Conservation (phyloP, 2,797 vertebrate genomes). For the Martes flavigula region DNA sequence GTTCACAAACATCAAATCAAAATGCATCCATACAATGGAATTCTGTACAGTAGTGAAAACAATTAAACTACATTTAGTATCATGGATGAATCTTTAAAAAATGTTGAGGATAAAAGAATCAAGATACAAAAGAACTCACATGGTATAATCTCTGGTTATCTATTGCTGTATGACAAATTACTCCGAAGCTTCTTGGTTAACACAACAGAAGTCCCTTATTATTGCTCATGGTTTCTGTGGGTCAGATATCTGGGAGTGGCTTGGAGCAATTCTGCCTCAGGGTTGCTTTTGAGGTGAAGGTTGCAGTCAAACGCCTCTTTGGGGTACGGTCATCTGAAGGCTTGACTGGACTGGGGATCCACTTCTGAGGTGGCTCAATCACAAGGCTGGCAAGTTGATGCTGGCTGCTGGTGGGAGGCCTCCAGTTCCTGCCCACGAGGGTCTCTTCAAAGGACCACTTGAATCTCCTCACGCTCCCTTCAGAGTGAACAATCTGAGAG, state of each 20-base stretch:
- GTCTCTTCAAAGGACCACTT: not conserved
- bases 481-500: not conserved
- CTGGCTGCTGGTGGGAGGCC: not conserved
- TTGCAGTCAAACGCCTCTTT: not conserved
- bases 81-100: not conserved
- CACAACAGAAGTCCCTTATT: not conserved
- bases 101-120: not conserved
- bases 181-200: not conserved
- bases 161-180: not conserved
- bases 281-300: not conserved
- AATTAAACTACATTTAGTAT: not conserved
- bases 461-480: not conserved
- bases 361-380: not conserved
- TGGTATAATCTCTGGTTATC: not conserved
- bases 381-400: not conserved
- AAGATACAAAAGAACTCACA: not conserved
- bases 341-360: not conserved
- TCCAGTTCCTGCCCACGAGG: not conserved
- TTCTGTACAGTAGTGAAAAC: not conserved
- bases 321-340: not conserved
- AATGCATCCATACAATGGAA: not conserved
- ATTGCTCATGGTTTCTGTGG: not conserved
- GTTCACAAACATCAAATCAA: conserved; percentile 28
- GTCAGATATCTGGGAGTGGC: not conserved
- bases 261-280: not conserved